Evolutionary conservation across 2,888 invertebrate species (phyloP).

Genomic region (Psococerastis gibbosa): DNA sequence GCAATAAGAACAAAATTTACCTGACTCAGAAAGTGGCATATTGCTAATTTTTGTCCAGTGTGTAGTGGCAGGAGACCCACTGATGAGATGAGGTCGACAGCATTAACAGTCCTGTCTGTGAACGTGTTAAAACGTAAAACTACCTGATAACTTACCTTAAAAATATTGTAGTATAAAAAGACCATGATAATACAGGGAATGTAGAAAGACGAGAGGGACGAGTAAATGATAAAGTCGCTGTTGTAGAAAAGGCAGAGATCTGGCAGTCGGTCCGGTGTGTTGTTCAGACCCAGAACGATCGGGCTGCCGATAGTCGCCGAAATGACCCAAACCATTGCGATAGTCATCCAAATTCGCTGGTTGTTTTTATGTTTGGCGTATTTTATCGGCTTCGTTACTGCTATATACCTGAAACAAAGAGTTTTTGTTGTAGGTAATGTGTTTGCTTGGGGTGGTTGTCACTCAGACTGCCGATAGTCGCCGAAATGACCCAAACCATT

Average conservation of each 20-base stretch:
- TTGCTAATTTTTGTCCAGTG: no score
- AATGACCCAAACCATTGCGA: conserved; percentile 89
- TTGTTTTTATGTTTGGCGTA: conserved; percentile 98
- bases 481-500: conserved; percentile 88
- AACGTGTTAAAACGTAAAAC: not conserved
- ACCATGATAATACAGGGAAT: conserved; percentile 98
- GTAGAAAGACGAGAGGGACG: conserved; percentile 95
- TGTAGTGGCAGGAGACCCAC: no score
- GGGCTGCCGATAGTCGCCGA: conserved; percentile 91
- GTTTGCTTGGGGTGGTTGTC: no score
- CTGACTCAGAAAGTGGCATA: no score
- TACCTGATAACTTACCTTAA: conserved; percentile 82
- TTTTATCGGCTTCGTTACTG: conserved; percentile 96
- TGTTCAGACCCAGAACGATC: conserved; percentile 88
- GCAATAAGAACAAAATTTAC: no score
- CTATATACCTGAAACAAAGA: conserved; percentile 90
- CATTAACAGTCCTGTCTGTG: no score
- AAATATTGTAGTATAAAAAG: conserved; percentile 92
- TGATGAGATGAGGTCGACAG: conserved; percentile 4
- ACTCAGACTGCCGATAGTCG: conserved; percentile 90
- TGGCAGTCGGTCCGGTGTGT: conserved; percentile 65
- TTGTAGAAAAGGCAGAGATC: conserved; percentile 92
- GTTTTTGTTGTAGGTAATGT: no score
- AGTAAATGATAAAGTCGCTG: conserved; percentile 94
- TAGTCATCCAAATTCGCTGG: conserved; percentile 82